These are phyloP conservation scores for Miniopterus natalensis DNA, from an alignment of 2,113 vertebrate species.

Conservation along the genomic window DNA sequence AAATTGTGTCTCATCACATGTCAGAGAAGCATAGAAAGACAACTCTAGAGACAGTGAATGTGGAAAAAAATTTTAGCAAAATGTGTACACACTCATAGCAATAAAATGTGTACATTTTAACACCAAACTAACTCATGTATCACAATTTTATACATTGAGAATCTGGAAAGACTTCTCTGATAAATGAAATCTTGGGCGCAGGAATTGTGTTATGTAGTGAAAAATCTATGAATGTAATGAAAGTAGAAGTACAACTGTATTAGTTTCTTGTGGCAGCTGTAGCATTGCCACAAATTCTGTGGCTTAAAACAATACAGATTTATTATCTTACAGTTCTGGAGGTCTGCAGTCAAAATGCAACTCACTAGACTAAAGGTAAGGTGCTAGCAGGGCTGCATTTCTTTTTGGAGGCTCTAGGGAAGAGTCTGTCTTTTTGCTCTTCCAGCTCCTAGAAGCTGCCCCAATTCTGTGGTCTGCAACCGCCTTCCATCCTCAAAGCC, in stretches of 20 bases:
- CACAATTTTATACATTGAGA: constrained; percentile 2
- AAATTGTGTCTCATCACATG: not conserved
- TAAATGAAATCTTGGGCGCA: not conserved
- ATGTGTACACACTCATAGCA: not conserved
- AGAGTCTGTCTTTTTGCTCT: not conserved
- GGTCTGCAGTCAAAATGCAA: not conserved
- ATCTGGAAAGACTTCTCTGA: not conserved
- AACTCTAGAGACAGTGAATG: not conserved
- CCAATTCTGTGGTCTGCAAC: not conserved
- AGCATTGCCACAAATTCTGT: not conserved
- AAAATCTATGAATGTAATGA: not conserved
- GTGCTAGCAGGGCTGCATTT: not conserved
- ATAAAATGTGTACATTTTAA: not conserved
- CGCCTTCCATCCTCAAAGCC: not conserved
- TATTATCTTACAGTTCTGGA: not conserved
- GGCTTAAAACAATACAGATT: not conserved
- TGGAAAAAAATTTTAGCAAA: not conserved
- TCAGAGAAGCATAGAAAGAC: not conserved
- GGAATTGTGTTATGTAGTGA: not conserved
- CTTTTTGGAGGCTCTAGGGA: not conserved
- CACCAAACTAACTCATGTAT: not conserved
- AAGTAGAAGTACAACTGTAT: not conserved
- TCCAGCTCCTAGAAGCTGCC: not conserved
- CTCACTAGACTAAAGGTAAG: not conserved
- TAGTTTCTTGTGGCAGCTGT: not conserved